A percentile compares a stretch with the other conserved stretches of the same genome.
Evolutionary conservation across 2,888 invertebrate genomes (phyloP).

Genomic region (Drosophila leonis): DNA sequence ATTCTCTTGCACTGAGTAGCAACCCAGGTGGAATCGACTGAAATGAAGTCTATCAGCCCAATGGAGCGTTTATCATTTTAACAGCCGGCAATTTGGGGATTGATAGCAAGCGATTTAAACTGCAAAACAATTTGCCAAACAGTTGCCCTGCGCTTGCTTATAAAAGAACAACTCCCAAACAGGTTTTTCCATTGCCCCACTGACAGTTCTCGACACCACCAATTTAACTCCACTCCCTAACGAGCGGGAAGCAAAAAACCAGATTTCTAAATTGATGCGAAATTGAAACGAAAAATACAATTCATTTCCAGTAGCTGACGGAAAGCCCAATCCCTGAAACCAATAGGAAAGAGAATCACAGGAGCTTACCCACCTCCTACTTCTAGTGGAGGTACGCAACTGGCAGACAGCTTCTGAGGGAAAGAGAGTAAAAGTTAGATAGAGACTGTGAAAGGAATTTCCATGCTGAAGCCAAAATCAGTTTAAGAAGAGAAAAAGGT

Average conservation of each 20-base stretch:
- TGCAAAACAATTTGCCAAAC: constrained; percentile 65
- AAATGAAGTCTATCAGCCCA: constrained; percentile 39
- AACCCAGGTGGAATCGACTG: constrained; percentile 24
- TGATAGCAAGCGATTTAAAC: constrained; percentile 67
- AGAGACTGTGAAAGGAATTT: constrained; percentile 31
- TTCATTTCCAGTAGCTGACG: constrained; percentile 40
- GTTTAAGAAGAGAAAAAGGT: background rate
- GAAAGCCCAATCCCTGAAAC: constrained; percentile 11
- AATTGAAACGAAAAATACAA: constrained; percentile 46
- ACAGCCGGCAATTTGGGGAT: constrained; percentile 67
- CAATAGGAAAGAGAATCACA: constrained; percentile 14
- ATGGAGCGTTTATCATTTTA: constrained; percentile 70
- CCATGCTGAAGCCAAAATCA: constrained; percentile 20
- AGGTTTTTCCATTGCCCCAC: constrained; percentile 32
- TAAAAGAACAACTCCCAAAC: constrained; percentile 27
- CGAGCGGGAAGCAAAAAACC: constrained; percentile 24
- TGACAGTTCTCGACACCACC: background rate
- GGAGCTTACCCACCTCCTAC: constrained; percentile 14
- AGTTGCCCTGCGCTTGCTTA: background rate
- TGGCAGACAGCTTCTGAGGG: background rate
- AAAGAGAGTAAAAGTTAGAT: background rate
- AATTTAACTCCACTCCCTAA: too few species aligned
- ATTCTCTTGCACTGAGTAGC: background rate
- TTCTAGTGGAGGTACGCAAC: background rate
- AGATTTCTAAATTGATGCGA: constrained; percentile 54